Conservation (phyloP, 2,888 invertebrate species). For the Melolontha melolontha region DNA sequence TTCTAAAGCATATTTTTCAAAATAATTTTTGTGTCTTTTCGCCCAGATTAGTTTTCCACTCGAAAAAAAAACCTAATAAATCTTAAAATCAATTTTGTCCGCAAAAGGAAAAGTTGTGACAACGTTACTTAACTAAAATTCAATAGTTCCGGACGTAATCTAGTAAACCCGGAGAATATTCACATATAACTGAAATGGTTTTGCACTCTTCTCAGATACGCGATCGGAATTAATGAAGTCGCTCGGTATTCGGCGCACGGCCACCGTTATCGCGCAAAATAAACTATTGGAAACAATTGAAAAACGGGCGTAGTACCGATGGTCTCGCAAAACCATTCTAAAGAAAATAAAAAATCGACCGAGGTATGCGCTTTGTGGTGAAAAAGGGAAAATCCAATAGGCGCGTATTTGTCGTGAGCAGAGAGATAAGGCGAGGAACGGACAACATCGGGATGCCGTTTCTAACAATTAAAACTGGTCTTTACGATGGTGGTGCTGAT, state of each 20-base stretch:
- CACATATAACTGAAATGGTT: conserved; percentile 46
- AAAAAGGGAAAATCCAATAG: conserved; percentile 27
- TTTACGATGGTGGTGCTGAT: too few relatives aligned
- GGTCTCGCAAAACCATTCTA: neutral
- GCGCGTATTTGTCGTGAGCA: conserved; percentile 27
- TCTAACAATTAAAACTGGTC: too few relatives aligned
- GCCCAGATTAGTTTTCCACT: too few relatives aligned
- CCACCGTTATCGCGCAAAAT: conserved; percentile 37
- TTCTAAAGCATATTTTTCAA: too few relatives aligned
- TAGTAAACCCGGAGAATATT: conserved; percentile 40
- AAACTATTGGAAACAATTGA: conserved; percentile 39
- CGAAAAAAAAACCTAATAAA: too few relatives aligned
- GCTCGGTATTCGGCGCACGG: conserved; percentile 31
- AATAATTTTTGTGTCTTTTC: too few relatives aligned
- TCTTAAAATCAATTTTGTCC: too few relatives aligned
- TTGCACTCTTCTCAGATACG: conserved; percentile 46
- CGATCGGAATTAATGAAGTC: conserved; percentile 34
- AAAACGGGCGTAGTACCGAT: conserved; percentile 18
- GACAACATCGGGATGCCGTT: too few relatives aligned
- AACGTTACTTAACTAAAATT: neutral
- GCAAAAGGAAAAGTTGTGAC: too few relatives aligned
- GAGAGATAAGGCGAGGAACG: conserved; percentile 20
- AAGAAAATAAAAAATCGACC: neutral
- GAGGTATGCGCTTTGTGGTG: conserved; percentile 13
- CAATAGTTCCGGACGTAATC: conserved; percentile 2